Evolutionary conservation across 2,888 invertebrate species (phyloP).

Genomic region (Itoplectis maculator): DNA sequence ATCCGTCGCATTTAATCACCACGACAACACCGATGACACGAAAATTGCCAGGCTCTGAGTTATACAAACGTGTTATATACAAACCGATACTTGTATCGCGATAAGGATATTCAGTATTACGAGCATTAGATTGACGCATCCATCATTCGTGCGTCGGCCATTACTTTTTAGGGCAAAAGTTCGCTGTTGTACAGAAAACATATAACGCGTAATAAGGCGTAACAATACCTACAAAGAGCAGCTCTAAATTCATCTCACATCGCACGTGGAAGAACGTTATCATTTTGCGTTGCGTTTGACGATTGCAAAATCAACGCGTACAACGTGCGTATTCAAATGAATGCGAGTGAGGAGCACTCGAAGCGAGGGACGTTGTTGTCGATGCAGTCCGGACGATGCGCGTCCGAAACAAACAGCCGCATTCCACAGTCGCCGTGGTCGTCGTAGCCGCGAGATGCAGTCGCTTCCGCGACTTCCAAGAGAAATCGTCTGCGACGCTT

Average conservation of each 20-base stretch:
- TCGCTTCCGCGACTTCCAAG: too few relatives aligned
- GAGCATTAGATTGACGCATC: too few relatives aligned
- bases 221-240: too few relatives aligned
- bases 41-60: constrained; percentile 64
- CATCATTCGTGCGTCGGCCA: too few relatives aligned
- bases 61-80: neutral
- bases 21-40: constrained; percentile 67
- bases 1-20: constrained; percentile 65
- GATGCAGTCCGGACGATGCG: constrained; percentile 69
- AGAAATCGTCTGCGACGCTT: too few relatives aligned
- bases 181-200: too few relatives aligned
- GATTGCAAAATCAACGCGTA: constrained; percentile 43
- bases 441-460: neutral
- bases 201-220: neutral
- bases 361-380: constrained; percentile 63
- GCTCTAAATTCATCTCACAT: constrained; percentile 15
- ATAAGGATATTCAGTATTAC: too few relatives aligned
- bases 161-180: too few relatives aligned
- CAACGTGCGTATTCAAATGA: constrained; percentile 67
- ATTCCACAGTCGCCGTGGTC: constrained; percentile 62
- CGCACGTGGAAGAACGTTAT: neutral
- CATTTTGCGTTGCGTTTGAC: constrained; percentile 20
- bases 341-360: too few relatives aligned
- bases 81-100: too few relatives aligned
- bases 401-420: constrained; percentile 54